A percentile compares a stretch with the other conserved stretches of the same genome.
phyloP scores from a whole-genome alignment of 2,797 vertebrate species.

The Trichosurus vulpecula region DNA sequence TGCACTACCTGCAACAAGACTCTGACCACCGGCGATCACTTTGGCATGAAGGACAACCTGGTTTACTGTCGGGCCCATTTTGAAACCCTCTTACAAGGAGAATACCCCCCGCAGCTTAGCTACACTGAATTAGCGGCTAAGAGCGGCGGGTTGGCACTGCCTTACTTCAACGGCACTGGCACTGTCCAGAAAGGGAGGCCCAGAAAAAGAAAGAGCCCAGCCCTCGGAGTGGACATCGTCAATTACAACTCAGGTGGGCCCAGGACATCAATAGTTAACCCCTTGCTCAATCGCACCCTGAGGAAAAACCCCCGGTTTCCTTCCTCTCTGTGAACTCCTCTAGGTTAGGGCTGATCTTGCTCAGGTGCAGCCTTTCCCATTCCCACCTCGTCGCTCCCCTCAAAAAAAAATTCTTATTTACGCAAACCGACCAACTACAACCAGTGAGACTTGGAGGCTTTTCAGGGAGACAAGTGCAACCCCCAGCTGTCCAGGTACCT shows the following conservation, averaged over 20 bases:
- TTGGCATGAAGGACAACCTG: conserved; percentile 99
- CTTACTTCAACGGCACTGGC: conserved; percentile 97
- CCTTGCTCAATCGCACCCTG: accelerated
- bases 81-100: conserved; percentile 96
- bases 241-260: conserved; percentile 95
- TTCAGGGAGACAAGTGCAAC: conserved; percentile 41
- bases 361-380: not conserved
- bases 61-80: conserved; percentile 98
- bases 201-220: conserved; percentile 96
- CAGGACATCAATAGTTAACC: not conserved
- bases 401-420: not conserved
- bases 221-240: conserved; percentile 96
- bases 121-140: conserved; percentile 97
- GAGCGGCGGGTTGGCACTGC: conserved; percentile 91
- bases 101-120: conserved; percentile 94
- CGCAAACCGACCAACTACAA: not conserved
- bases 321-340: not conserved
- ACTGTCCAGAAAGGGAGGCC: conserved; percentile 97
- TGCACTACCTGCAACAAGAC: conserved; percentile 99
- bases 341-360: not conserved
- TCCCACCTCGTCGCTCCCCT: not conserved
- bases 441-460: not conserved
- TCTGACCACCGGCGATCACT: conserved; percentile 97
- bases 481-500: conserved; percentile 61
- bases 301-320: conserved; percentile 3